Evolutionary conservation across 1,140 invertebrate genomes (phyloP).

Genomic region (Samia ricini): DNA sequence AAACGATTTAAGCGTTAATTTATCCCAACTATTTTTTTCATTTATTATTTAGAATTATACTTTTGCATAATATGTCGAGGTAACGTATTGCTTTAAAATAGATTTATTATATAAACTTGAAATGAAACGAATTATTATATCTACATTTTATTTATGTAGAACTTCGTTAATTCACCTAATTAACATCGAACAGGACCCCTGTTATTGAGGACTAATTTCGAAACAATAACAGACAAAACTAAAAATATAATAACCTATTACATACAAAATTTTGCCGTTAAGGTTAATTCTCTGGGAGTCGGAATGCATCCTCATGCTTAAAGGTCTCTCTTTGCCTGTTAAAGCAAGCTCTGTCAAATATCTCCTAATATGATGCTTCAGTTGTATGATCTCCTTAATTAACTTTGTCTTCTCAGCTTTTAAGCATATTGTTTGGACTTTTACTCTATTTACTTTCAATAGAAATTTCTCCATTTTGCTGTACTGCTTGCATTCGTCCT

Average conservation of each 20-base stretch:
- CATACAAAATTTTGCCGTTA: constrained; percentile 42
- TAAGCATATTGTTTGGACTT: constrained; percentile 62
- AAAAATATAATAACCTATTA: constrained; percentile 1
- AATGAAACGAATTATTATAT: no score
- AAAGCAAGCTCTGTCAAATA: constrained; percentile 70
- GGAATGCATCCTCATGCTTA: constrained; percentile 53
- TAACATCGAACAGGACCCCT: no score
- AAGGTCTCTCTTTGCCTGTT: constrained; percentile 52
- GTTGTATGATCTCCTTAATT: constrained; percentile 59
- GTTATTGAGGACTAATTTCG: neutral
- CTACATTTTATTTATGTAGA: no score
- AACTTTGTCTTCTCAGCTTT: constrained; percentile 63
- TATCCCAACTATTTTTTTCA: no score
- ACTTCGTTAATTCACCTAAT: no score
- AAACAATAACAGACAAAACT: neutral
- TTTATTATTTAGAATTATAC: no score
- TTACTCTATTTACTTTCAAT: constrained; percentile 66
- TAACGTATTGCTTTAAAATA: no score
- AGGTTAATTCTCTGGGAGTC: constrained; percentile 42
- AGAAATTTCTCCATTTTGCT: constrained; percentile 71
- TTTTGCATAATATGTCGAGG: no score
- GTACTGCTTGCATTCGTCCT: constrained; percentile 68
- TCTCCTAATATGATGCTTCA: constrained; percentile 72
- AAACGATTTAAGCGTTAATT: no score
- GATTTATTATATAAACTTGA: no score